Conservation (phyloP, 2,113 vertebrate genomes). For the Chaetodon auriga region DNA sequence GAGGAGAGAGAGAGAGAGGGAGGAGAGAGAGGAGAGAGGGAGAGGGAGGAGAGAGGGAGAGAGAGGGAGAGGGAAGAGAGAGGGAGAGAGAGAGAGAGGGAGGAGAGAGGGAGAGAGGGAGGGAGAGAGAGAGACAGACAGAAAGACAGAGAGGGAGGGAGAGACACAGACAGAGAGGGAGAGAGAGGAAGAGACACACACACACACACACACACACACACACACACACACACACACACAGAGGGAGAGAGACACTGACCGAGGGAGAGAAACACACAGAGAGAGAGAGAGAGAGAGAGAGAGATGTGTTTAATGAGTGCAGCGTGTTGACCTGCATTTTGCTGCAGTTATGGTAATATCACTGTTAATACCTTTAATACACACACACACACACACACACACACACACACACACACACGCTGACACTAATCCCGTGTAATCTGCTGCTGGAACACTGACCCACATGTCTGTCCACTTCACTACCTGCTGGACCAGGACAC, state of each 20-base stretch:
- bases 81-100: too few species aligned
- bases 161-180: too few species aligned
- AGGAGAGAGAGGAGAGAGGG: too few species aligned
- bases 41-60: too few species aligned
- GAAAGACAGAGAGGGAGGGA: too few species aligned
- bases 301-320: background rate
- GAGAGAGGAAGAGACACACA: too few species aligned
- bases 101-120: too few species aligned
- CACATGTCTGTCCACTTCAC: conserved; percentile 57
- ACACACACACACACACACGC: conserved; percentile 36
- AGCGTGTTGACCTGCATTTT: conserved; percentile 30
- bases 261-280: too few species aligned
- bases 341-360: conserved; percentile 48
- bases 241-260: background rate
- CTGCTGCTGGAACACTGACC: conserved; percentile 73
- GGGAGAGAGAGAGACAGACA: too few species aligned
- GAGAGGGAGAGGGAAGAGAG: background rate
- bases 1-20: too few species aligned
- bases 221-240: too few species aligned
- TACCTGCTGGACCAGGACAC: conserved; percentile 43
- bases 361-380: conserved; percentile 54
- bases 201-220: too few species aligned
- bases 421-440: conserved; percentile 64
- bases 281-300: background rate
- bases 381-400: conserved; percentile 36